Evolutionary conservation across 2,113 vertebrate genomes (phyloP).

Genomic region (Xiphophorus hellerii): DNA sequence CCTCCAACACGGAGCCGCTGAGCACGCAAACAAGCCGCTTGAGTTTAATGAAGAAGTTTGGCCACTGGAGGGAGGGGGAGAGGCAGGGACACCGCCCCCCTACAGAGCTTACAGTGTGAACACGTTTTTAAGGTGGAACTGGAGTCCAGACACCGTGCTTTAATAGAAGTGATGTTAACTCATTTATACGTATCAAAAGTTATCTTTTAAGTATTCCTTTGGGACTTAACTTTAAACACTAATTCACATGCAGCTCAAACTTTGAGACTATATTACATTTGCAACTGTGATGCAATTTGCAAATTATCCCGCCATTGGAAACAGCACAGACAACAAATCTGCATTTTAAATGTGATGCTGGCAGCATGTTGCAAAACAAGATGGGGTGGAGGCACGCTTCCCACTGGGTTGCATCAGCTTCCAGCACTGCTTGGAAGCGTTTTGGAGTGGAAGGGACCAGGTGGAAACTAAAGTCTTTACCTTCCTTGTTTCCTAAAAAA

Average conservation of each 20-base stretch:
- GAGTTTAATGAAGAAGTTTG: slow-evolving; percentile 2
- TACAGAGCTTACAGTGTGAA: neutral
- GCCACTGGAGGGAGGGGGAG: slow-evolving; percentile 32
- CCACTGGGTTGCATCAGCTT: neutral
- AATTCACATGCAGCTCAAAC: neutral
- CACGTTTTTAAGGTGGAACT: slow-evolving; percentile 69
- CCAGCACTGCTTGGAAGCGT: neutral
- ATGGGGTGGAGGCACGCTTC: neutral
- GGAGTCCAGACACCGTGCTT: neutral
- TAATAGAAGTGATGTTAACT: neutral
- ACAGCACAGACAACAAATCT: neutral
- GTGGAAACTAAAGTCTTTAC: neutral
- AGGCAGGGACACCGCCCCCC: slow-evolving; percentile 4
- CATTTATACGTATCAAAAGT: neutral
- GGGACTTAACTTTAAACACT: neutral
- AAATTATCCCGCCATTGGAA: neutral
- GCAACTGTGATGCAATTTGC: neutral
- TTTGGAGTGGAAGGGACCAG: neutral
- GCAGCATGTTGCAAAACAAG: neutral
- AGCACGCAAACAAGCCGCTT: neutral
- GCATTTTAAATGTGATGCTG: neutral
- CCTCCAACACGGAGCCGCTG: slow-evolving; percentile 14
- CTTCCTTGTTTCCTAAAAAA: neutral
- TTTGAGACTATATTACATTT: neutral
- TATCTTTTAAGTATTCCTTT: no score